phyloP scores from a whole-genome alignment of 1,140 invertebrate genomes.

The Andrena cerasifolii region DNA sequence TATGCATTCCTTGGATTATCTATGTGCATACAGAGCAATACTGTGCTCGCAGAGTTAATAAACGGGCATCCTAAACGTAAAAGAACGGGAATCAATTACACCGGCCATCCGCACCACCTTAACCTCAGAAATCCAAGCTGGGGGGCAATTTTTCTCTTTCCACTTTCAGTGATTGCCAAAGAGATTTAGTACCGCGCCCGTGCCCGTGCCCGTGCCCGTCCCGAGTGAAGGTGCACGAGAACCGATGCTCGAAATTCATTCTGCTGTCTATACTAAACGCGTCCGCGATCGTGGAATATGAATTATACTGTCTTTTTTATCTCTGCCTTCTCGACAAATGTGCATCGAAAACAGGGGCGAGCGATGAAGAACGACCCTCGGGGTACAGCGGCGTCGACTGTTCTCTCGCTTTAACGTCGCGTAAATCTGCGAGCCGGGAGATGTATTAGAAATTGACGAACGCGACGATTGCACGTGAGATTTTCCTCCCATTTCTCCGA shows the following conservation, averaged over 20 bases:
- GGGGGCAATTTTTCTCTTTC: conserved; percentile 66
- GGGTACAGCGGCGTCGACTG: neutral
- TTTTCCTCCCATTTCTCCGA: neutral
- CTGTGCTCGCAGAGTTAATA: conserved; percentile 38
- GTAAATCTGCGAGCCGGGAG: too few species aligned
- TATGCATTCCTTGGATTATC: too few species aligned
- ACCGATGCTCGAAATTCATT: conserved; percentile 57
- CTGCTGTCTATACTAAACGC: conserved; percentile 49
- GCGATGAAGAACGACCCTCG: neutral
- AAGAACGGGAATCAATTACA: conserved; percentile 61
- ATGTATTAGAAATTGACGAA: neutral
- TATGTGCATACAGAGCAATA: too few species aligned
- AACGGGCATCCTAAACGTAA: conserved; percentile 39
- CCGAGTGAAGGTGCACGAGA: conserved; percentile 46
- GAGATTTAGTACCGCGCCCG: conserved; percentile 72
- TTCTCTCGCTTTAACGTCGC: neutral
- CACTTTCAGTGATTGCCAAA: conserved; percentile 74
- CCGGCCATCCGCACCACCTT: conserved; percentile 29
- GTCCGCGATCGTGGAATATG: conserved; percentile 33
- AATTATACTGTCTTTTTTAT: neutral
- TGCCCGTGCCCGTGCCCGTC: conserved; percentile 50
- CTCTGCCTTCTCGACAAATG: neutral
- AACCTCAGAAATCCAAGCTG: conserved; percentile 61
- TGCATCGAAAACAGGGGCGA: neutral
- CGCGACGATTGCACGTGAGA: neutral